Percentiles rank a stretch among this genome's conserved stretches.
phyloP scores from a whole-genome alignment of 1,140 invertebrate genomes.

The Apolygus lucorum region DNA sequence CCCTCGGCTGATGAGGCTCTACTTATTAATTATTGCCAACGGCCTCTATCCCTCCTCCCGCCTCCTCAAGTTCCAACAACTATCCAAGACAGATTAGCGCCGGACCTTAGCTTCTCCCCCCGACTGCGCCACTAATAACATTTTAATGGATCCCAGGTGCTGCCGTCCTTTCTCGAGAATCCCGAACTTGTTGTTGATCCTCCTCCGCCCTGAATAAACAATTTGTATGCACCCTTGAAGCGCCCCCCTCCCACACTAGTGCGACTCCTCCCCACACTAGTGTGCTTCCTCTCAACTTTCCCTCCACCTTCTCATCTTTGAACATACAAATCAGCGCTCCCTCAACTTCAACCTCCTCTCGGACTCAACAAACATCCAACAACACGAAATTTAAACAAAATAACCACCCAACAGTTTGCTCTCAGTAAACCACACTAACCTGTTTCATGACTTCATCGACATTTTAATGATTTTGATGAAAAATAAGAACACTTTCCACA shows the following conservation, averaged over 20 bases:
- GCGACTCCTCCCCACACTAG: not conserved
- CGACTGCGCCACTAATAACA: not conserved
- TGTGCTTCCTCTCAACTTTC: no score
- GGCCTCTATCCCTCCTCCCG: no score
- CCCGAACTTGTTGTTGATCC: not conserved
- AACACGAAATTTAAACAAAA: no score
- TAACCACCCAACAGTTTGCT: no score
- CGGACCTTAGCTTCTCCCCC: not conserved
- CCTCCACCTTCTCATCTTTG: no score
- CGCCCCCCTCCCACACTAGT: not conserved
- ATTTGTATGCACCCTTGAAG: not conserved
- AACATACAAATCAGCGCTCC: no score
- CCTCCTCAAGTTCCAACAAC: not conserved
- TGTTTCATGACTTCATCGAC: no score
- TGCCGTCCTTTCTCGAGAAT: not conserved
- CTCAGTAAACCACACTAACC: no score
- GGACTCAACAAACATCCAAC: no score
- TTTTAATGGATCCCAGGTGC: not conserved
- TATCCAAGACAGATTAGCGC: not conserved
- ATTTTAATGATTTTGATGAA: no score
- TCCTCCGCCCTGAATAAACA: not conserved
- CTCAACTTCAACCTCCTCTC: no score
- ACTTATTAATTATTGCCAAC: not conserved
- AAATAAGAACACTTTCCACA: no score
- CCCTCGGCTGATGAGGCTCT: not conserved